Evolutionary conservation across 2,888 invertebrate genomes (phyloP).

Genomic region (Acrocyrtus sp.): DNA sequence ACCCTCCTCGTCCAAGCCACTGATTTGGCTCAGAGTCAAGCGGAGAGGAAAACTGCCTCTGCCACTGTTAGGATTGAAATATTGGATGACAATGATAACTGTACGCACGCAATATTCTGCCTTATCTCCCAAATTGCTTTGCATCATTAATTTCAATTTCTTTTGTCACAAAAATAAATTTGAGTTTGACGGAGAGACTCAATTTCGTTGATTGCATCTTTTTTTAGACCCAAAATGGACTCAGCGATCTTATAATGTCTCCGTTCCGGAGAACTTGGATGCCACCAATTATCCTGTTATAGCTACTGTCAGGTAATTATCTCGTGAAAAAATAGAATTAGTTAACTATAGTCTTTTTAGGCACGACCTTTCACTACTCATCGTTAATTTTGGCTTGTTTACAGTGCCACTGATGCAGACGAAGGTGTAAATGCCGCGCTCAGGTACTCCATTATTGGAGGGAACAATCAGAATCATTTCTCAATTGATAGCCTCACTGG

Average conservation of each 20-base stretch:
- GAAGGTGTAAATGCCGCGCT: constrained; percentile 92
- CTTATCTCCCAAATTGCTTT: too few relatives aligned
- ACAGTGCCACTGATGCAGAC: constrained; percentile 90
- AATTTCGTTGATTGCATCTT: too few relatives aligned
- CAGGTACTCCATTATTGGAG: constrained; percentile 93
- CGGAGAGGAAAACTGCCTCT: constrained; percentile 82
- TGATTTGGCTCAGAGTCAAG: constrained; percentile 81
- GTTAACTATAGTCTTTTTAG: too few relatives aligned
- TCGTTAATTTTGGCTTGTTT: constrained; percentile 38
- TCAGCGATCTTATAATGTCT: constrained; percentile 87
- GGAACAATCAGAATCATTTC: constrained; percentile 93
- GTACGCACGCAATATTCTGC: too few relatives aligned
- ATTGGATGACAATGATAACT: constrained; percentile 78
- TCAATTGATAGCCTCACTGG: constrained; percentile 94
- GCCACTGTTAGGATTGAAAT: constrained; percentile 85
- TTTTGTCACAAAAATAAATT: constrained; percentile 5
- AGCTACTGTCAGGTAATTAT: constrained; percentile 77
- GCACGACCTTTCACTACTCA: too few relatives aligned
- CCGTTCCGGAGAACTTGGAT: constrained; percentile 89
- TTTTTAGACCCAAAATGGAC: constrained; percentile 80
- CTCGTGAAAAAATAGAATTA: too few relatives aligned
- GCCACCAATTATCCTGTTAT: constrained; percentile 86
- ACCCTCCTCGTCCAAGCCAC: constrained; percentile 82
- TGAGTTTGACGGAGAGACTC: too few relatives aligned
- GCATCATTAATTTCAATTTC: neutral